Percentiles rank a stretch among this genome's conserved stretches.
phyloP scores from a whole-genome alignment of 53 echinoderm and acorn worm species.

The Pentamera pediparva region DNA sequence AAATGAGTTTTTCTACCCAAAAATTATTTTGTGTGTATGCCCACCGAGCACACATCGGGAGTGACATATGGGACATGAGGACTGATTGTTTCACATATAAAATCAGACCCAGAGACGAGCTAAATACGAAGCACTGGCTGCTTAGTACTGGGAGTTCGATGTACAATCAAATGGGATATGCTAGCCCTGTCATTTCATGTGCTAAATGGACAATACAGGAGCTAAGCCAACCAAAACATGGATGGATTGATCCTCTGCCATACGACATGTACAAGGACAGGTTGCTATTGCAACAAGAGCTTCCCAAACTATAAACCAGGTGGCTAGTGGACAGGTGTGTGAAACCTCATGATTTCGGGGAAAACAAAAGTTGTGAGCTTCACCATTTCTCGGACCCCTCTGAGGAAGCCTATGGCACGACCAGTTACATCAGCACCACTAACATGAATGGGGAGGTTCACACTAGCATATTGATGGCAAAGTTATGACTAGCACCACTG shows the following conservation, averaged over 20 bases:
- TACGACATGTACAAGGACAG: slow-evolving; percentile 30
- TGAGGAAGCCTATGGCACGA: slow-evolving; percentile 24
- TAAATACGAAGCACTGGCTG: slow-evolving; percentile 24
- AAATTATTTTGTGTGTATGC: too few relatives aligned
- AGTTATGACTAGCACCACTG: slow-evolving; percentile 39
- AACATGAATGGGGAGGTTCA: neutral
- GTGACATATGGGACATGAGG: slow-evolving; percentile 18
- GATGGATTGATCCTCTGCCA: slow-evolving; percentile 60
- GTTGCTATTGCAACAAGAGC: slow-evolving; percentile 44
- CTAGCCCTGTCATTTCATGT: slow-evolving; percentile 13
- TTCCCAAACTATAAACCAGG: slow-evolving; percentile 42
- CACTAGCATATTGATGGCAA: slow-evolving; percentile 23
- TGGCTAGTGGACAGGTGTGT: slow-evolving; percentile 55
- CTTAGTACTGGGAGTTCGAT: slow-evolving; percentile 25
- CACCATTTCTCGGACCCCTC: slow-evolving; percentile 31
- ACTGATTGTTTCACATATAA: slow-evolving; percentile 15
- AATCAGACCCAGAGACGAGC: neutral
- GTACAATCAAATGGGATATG: slow-evolving; percentile 35
- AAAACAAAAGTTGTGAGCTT: neutral
- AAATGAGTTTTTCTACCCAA: too few relatives aligned
- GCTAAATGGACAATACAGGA: slow-evolving; percentile 33
- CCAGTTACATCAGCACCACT: slow-evolving; percentile 5
- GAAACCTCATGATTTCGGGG: slow-evolving; percentile 33
- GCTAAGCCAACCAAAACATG: slow-evolving; percentile 21
- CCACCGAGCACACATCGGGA: slow-evolving; percentile 27